Evolutionary conservation across 2,113 vertebrate genomes (phyloP), one percentile per base, ranked within the genome.

Genomic region (Pachycephala philippinensis): DNA sequence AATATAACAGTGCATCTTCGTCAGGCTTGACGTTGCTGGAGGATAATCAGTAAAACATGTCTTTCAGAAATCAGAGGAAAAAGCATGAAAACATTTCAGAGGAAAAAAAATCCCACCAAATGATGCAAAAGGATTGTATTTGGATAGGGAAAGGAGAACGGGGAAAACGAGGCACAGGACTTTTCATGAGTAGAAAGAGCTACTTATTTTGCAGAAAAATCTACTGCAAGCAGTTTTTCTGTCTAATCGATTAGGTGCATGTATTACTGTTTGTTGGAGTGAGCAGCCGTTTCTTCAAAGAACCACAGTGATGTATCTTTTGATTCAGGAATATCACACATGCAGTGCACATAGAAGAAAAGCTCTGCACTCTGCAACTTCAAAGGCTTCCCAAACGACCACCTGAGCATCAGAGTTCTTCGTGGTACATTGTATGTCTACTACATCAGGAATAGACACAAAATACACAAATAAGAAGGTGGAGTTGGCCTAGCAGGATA

Each of bases 31-130:
- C 81, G 85, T 60, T 90, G 68, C 87, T 90, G 87, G 35, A 88
- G 50, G 44, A 95, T 86, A 92, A 96, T 94, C 74, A 94, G 75
- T 91, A 95, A 96, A 96, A 90, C 12, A 44, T 85, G 90, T 83
- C 40, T 79, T 77, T 45, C 39, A 83, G 84, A 93, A 94, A 89
- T 57, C 53, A 83, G 71, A 90, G 52, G 50, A 87, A 94, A 95
- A 93, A 61, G 64, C 74, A 88, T 31, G 24, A 79, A 90, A 91
- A 45, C 42, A 53, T 53, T 89, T 70, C 75, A 83, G 68, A 80
- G 44, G 68, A 50, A 57, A 89, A 57, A 89, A 91, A 84, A 69
- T 54, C 63, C 52, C 52, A 86, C 24, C 64, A 80, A 83, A 69
- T 6, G 1, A 87, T 74, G 63, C 39, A 74, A 74, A 87, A 63